Percentiles rank a stretch among this genome's conserved stretches.
These are phyloP conservation scores for Leistus spinibarbis DNA, from an alignment of 2,888 invertebrate genomes.

Conservation along the genomic window DNA sequence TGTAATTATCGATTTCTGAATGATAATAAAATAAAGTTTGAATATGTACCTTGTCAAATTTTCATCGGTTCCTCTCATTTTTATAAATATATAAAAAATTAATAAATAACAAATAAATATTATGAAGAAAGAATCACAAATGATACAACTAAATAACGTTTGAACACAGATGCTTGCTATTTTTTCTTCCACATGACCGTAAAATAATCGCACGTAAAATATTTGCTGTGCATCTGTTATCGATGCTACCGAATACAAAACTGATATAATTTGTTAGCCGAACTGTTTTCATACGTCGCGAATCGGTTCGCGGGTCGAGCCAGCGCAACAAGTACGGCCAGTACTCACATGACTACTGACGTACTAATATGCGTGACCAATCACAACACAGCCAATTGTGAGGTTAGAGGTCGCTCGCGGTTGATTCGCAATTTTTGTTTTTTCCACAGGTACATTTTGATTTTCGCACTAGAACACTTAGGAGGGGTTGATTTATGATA, in stretches of 20 bases:
- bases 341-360: not conserved
- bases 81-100: slow-evolving; percentile 22
- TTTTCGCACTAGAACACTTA: not conserved
- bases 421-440: not conserved
- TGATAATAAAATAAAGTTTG: not conserved
- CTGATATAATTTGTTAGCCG: not conserved
- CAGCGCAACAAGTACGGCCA: too few species aligned
- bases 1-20: not conserved
- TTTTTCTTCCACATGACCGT: slow-evolving; percentile 34
- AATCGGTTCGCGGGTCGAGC: not conserved
- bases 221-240: not conserved
- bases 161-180: not conserved
- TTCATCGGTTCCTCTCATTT: slow-evolving; percentile 15
- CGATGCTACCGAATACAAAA: not conserved
- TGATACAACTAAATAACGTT: slow-evolving; percentile 5
- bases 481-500: slow-evolving; percentile 14
- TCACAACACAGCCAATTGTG: not conserved
- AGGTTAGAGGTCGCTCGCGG: slow-evolving; percentile 4
- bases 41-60: slow-evolving; percentile 23
- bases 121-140: slow-evolving; percentile 13
- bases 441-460: not conserved
- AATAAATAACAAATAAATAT: slow-evolving; percentile 29
- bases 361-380: not conserved
- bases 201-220: slow-evolving; percentile 2
- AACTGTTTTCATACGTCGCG: not conserved